These are phyloP conservation scores for Scomberomorus guttatus DNA, from an alignment of 2,797 vertebrate species.

Conservation along the genomic window DNA sequence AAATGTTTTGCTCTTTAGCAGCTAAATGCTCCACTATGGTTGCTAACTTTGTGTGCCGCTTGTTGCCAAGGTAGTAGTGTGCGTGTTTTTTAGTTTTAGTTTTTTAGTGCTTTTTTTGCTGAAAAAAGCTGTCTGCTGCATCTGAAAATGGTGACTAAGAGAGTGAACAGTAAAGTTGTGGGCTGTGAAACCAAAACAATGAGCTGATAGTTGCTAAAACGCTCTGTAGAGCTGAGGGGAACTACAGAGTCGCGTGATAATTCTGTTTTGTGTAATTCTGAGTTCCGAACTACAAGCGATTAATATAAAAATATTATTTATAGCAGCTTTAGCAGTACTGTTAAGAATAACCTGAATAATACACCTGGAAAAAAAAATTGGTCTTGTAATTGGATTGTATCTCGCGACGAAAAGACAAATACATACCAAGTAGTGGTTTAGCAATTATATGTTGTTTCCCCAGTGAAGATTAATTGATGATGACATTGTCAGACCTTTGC, in stretches of 20 bases:
- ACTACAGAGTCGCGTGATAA: not conserved
- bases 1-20: constrained; percentile 34
- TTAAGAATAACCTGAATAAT: constrained; percentile 15
- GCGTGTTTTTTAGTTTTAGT: no score
- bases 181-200: constrained; percentile 9
- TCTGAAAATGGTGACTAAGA: not conserved
- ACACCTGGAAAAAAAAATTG: constrained; percentile 6
- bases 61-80: not conserved
- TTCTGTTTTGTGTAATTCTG: not conserved
- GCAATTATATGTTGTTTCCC: constrained; percentile 29
- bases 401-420: constrained; percentile 28
- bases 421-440: constrained; percentile 39
- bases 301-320: no score
- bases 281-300: not conserved
- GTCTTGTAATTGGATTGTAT: constrained; percentile 17
- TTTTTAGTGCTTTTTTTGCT: no score
- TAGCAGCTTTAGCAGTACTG: not conserved
- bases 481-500: constrained; percentile 47
- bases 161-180: not conserved
- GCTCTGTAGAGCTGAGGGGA: not conserved
- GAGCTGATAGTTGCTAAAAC: constrained; percentile 11
- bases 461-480: constrained; percentile 51
- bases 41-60: not conserved
- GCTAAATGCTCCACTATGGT: constrained; percentile 38
- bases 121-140: constrained; percentile 10